These are phyloP conservation scores for Pogona vitticeps DNA, from an alignment of 2,113 vertebrate genomes.

Conservation along the genomic window DNA sequence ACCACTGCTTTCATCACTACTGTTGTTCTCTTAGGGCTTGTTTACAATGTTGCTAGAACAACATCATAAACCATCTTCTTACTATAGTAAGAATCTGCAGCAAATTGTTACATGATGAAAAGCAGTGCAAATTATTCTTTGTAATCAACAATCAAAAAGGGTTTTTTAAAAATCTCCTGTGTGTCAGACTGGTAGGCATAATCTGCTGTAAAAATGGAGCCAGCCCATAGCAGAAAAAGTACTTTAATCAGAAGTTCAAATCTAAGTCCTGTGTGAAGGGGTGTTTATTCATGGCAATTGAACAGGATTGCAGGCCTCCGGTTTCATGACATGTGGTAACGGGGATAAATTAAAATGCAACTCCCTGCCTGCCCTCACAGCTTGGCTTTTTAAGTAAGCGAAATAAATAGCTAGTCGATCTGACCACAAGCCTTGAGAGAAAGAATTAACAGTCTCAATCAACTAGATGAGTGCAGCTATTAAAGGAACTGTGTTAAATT, in stretches of 20 bases:
- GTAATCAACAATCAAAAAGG: background rate
- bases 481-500: no score
- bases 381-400: background rate
- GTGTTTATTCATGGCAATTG: background rate
- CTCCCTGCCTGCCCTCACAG: no score
- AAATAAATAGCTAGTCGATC: background rate
- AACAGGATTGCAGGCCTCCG: background rate
- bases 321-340: background rate
- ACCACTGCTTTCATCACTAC: background rate
- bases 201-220: constrained; percentile 15
- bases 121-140: background rate
- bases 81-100: fast-evolving
- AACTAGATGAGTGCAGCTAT: no score
- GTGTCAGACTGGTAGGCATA: background rate
- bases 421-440: background rate
- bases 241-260: constrained; percentile 3
- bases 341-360: background rate
- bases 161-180: background rate
- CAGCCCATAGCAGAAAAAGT: background rate
- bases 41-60: background rate
- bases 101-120: background rate
- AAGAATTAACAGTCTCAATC: background rate
- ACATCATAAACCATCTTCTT: background rate
- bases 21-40: background rate
- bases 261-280: background rate